These are phyloP conservation scores for Homalodisca vitripennis DNA, from an alignment of 1,140 invertebrate genomes.

Conservation along the genomic window DNA sequence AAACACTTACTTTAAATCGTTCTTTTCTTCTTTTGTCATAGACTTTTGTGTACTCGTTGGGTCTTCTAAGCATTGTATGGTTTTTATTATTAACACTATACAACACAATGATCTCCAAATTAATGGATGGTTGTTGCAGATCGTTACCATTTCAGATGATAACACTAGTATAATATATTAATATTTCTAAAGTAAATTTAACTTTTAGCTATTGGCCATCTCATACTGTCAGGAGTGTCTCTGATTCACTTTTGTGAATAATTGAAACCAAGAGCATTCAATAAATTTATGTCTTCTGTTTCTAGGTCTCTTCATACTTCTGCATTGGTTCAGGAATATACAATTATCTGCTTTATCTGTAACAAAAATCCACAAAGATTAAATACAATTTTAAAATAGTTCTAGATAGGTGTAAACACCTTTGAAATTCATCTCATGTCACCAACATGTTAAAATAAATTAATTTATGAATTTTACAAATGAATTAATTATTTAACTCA, in stretches of 20 bases:
- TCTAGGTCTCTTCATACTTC: conserved; percentile 4
- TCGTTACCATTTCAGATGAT: not conserved
- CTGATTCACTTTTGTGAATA: not conserved
- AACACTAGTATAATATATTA: not conserved
- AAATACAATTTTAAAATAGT: too few relatives aligned
- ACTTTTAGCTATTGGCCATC: conserved; percentile 5
- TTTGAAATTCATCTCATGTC: too few relatives aligned
- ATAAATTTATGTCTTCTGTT: not conserved
- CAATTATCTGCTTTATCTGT: too few relatives aligned
- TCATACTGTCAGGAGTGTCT: conserved; percentile 15
- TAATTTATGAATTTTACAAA: too few relatives aligned
- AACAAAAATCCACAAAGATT: too few relatives aligned
- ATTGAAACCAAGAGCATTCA: not conserved
- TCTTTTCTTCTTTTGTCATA: conserved; percentile 16
- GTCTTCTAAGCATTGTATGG: not conserved
- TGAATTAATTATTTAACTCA: too few relatives aligned
- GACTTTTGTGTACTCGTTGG: not conserved
- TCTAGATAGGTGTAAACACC: too few relatives aligned
- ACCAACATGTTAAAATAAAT: too few relatives aligned
- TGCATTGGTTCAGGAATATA: not conserved
- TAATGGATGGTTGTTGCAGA: not conserved
- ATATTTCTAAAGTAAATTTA: not conserved
- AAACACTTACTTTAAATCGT: not conserved
- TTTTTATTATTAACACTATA: not conserved
- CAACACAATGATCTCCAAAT: not conserved